A percentile compares a stretch with the other conserved stretches of the same genome.
Conservation (phyloP, 2,888 invertebrate genomes). For the Papilio gigon region DNA sequence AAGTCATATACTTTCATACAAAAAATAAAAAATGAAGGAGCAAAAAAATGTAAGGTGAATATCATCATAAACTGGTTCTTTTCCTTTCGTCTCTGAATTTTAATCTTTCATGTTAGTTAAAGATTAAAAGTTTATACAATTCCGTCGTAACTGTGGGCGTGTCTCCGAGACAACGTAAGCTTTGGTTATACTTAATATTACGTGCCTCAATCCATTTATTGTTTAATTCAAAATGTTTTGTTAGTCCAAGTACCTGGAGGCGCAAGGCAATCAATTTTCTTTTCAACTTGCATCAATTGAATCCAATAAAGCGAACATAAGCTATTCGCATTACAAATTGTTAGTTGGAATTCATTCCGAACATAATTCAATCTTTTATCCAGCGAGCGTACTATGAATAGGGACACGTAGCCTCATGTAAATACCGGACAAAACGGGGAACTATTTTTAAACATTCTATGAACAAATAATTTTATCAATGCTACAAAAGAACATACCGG, state of each 20-base stretch:
- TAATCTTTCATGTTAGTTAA: no score
- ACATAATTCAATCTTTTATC: slow-evolving; percentile 37
- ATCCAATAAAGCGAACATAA: slow-evolving; percentile 31
- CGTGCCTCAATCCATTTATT: neutral
- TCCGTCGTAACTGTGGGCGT: neutral
- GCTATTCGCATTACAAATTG: slow-evolving; percentile 36
- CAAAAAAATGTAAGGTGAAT: no score
- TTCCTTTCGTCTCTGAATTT: no score
- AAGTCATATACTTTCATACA: no score
- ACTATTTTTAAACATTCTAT: no score
- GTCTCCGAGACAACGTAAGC: neutral
- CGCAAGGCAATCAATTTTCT: neutral
- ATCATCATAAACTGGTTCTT: no score
- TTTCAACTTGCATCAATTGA: slow-evolving; percentile 27
- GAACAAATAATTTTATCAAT: neutral
- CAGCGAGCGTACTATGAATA: slow-evolving; percentile 26
- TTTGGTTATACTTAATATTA: neutral
- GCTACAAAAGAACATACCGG: neutral
- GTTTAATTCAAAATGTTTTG: neutral
- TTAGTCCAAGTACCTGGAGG: slow-evolving; percentile 1
- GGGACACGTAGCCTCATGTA: neutral
- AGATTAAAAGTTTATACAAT: neutral
- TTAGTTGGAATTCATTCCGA: slow-evolving; percentile 32
- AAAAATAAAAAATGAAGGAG: no score
- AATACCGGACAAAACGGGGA: neutral